A percentile compares a stretch with the other conserved stretches of the same genome.
These are phyloP conservation scores for Limanda limanda DNA, from an alignment of 2,113 vertebrate genomes.

Conservation along the genomic window DNA sequence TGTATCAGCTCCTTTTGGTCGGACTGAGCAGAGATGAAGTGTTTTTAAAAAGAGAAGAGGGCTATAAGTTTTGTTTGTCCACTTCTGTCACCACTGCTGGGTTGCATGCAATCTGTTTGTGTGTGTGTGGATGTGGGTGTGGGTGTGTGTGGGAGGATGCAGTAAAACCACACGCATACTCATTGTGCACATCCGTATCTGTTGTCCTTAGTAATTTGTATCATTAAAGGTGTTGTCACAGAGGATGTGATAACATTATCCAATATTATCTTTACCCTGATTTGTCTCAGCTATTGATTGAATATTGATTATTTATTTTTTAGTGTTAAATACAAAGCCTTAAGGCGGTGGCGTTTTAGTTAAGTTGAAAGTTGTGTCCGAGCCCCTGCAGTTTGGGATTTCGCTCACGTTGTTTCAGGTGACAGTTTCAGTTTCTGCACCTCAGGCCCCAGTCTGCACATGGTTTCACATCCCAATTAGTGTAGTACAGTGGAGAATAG, in stretches of 20 bases:
- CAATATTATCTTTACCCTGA: background rate
- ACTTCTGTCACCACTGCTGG: conserved; percentile 25
- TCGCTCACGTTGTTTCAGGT: conserved; percentile 71
- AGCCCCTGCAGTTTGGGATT: conserved; percentile 61
- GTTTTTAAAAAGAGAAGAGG: conserved; percentile 37
- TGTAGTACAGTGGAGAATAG: background rate
- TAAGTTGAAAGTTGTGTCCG: conserved; percentile 33
- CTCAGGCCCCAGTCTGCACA: conserved; percentile 21
- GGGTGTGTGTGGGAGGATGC: background rate
- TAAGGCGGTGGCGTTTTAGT: conserved; percentile 4
- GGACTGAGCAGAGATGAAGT: background rate
- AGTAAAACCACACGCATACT: conserved; percentile 8
- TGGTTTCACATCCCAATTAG: conserved; percentile 66
- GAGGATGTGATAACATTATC: too few relatives aligned
- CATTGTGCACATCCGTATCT: conserved; percentile 1
- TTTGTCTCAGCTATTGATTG: background rate
- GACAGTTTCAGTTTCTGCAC: conserved; percentile 61
- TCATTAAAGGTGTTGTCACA: conserved; percentile 9
- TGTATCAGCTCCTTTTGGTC: conserved; percentile 25
- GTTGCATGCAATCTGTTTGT: background rate
- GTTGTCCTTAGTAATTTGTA: background rate
- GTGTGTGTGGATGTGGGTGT: background rate
- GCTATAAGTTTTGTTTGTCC: conserved; percentile 29
- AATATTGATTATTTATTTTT: background rate
- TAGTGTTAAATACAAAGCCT: conserved; percentile 3